Evolutionary conservation across 2,888 invertebrate species (phyloP).

Genomic region (Leptopilina syphax): DNA sequence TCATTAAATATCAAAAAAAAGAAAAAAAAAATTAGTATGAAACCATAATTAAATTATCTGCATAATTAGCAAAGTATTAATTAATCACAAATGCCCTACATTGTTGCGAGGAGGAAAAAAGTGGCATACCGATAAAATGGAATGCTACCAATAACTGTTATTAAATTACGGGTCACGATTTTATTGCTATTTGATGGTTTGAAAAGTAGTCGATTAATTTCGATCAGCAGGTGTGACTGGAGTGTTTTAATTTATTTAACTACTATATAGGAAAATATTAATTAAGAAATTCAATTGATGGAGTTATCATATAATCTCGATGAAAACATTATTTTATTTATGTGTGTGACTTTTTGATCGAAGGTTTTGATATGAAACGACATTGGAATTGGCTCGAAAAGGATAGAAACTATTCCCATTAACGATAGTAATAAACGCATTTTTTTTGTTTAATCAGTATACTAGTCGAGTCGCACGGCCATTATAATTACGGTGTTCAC

Average conservation of each 20-base stretch:
- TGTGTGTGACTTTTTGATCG: slow-evolving; percentile 24
- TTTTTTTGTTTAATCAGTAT: slow-evolving; percentile 15
- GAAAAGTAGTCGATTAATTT: neutral
- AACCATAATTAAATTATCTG: slow-evolving; percentile 2
- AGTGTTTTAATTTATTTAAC: neutral
- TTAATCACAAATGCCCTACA: neutral
- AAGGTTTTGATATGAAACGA: slow-evolving; percentile 9
- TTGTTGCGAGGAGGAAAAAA: neutral
- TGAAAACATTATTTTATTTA: slow-evolving; percentile 38
- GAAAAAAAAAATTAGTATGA: neutral
- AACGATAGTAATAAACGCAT: slow-evolving; percentile 24
- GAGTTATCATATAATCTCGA: slow-evolving; percentile 18
- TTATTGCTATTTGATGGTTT: neutral
- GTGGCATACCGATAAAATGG: slow-evolving; percentile 7
- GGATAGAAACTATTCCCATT: slow-evolving; percentile 36
- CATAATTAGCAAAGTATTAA: slow-evolving; percentile 6
- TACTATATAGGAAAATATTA: slow-evolving; percentile 21
- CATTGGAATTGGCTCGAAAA: neutral
- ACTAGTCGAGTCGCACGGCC: slow-evolving; percentile 26
- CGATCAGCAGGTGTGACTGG: slow-evolving; percentile 2
- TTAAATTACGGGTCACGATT: slow-evolving; percentile 4
- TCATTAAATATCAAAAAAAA: too few relatives aligned
- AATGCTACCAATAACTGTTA: slow-evolving; percentile 12
- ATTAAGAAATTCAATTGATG: slow-evolving; percentile 40
- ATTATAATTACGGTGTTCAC: slow-evolving; percentile 34